These are phyloP conservation scores for Oncorhynchus keta DNA, from an alignment of 2,113 vertebrate genomes.

Conservation along the genomic window DNA sequence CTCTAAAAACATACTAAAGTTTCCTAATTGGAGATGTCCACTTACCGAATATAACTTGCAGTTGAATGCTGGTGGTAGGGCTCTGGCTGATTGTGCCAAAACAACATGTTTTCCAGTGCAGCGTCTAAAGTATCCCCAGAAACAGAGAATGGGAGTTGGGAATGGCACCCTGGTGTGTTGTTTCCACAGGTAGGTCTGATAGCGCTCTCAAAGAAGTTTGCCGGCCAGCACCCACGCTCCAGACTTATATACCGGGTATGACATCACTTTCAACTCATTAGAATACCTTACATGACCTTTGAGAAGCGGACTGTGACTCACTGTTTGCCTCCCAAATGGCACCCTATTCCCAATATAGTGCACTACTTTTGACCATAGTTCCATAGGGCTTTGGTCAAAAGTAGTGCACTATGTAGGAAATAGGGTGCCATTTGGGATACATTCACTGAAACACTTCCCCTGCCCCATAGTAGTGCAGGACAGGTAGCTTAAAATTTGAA, in stretches of 20 bases:
- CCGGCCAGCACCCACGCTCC: not conserved
- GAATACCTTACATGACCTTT: conserved; percentile 53
- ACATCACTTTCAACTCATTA: conserved; percentile 41
- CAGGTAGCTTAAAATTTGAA: not conserved
- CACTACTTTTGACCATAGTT: no score
- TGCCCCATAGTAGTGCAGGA: not conserved
- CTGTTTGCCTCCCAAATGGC: no score
- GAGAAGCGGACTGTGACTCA: conserved; percentile 21
- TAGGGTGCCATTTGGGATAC: no score
- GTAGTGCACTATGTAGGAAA: no score
- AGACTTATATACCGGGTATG: conserved; percentile 63
- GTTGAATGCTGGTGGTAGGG: conserved; percentile 84
- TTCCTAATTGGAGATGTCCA: not conserved
- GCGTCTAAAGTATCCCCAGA: conserved; percentile 34
- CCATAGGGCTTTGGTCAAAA: no score
- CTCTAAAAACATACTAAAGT: no score
- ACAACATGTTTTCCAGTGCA: conserved; percentile 76
- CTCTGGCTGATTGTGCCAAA: conserved; percentile 90
- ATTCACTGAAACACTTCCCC: conserved; percentile 29
- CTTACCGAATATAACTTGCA: conserved; percentile 87
- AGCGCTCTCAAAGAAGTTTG: conserved; percentile 23
- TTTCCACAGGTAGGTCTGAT: conserved; percentile 11
- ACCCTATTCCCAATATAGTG: no score
- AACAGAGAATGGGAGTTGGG: conserved; percentile 15
- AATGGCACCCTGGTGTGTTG: conserved; percentile 13